Evolutionary conservation across 2,888 invertebrate species (phyloP).

Genomic region (Apamea epomidion): DNA sequence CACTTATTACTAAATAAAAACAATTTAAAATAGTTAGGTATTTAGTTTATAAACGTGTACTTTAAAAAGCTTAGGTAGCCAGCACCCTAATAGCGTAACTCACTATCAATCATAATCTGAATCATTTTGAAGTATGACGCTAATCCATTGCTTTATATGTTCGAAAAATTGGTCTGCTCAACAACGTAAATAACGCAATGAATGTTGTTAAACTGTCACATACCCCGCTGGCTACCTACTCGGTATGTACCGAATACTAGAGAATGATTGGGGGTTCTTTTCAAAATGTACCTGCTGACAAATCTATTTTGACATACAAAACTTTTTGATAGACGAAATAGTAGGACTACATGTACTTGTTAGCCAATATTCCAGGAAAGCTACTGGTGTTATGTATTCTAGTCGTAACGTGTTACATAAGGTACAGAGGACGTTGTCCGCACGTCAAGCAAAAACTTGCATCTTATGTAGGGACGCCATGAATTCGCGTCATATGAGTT

Average conservation of each 20-base stretch:
- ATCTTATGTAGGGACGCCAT: slow-evolving; percentile 70
- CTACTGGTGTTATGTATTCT: slow-evolving; percentile 34
- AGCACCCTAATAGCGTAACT: no score
- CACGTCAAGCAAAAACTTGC: slow-evolving; percentile 76
- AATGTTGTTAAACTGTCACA: no score
- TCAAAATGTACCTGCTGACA: neutral
- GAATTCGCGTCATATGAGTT: neutral
- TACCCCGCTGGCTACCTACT: neutral
- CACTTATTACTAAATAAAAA: no score
- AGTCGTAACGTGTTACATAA: slow-evolving; percentile 58
- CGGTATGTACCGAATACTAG: neutral
- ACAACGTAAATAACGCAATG: no score
- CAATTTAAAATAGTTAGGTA: neutral
- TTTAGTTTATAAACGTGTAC: neutral
- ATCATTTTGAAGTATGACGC: no score
- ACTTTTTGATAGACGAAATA: neutral
- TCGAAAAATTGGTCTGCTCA: no score
- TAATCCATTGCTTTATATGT: no score
- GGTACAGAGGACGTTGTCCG: slow-evolving; percentile 74
- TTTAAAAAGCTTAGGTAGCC: no score
- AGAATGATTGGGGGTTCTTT: neutral
- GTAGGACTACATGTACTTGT: neutral
- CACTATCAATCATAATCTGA: no score
- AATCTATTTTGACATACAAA: neutral
- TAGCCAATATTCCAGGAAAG: slow-evolving; percentile 30